Evolutionary conservation across 2,113 vertebrate species (phyloP).

Genomic region (Hyla sarda): DNA sequence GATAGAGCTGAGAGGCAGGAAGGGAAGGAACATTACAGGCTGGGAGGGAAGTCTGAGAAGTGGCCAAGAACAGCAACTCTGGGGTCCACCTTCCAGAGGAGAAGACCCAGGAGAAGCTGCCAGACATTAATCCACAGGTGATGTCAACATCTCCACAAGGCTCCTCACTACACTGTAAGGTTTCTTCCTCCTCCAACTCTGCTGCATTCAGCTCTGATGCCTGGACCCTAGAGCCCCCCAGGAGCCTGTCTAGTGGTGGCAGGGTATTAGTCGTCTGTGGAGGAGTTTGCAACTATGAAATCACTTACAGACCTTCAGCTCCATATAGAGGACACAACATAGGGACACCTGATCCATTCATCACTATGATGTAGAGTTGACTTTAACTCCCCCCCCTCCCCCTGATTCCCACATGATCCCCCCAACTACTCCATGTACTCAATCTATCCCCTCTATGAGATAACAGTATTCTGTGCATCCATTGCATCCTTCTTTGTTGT

Average conservation of each 20-base stretch:
- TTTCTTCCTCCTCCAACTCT: neutral
- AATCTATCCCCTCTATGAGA: neutral
- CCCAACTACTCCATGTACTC: neutral
- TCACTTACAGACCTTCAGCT: neutral
- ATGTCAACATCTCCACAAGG: neutral
- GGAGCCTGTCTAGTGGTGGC: neutral
- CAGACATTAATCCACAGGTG: slow-evolving; percentile 2
- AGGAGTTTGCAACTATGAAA: neutral
- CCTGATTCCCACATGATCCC: slow-evolving; percentile 23
- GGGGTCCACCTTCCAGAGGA: slow-evolving; percentile 61
- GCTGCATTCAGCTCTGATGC: neutral
- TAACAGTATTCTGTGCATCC: neutral
- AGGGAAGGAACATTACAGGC: slow-evolving; percentile 71
- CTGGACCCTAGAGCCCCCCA: neutral
- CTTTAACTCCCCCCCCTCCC: slow-evolving; percentile 27
- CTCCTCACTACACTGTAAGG: neutral
- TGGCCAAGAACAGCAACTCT: slow-evolving; percentile 60
- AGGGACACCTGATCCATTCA: slow-evolving; percentile 7
- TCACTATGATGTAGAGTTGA: slow-evolving; percentile 13
- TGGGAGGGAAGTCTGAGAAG: slow-evolving; percentile 67
- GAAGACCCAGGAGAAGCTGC: neutral
- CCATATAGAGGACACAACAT: slow-evolving; percentile 2
- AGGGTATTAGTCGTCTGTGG: too few species aligned
- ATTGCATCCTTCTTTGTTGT: neutral
- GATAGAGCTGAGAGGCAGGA: slow-evolving; percentile 67